Percentiles rank a stretch among this genome's conserved stretches.
Evolutionary conservation across 2,888 invertebrate genomes (phyloP).

Genomic region (Drosophila lacicola): DNA sequence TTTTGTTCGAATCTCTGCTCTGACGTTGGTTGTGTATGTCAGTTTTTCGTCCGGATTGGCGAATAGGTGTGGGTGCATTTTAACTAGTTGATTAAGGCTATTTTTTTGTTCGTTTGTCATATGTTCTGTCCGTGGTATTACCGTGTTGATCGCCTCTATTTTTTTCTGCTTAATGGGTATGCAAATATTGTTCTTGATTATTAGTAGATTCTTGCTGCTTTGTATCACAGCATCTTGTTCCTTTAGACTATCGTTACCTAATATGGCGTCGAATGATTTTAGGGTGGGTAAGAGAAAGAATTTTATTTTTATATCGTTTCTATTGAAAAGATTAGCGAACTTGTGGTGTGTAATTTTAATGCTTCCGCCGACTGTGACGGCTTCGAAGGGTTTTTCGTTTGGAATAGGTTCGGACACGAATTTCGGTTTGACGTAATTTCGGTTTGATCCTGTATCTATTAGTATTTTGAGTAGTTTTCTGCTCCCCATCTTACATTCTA

Average conservation of each 20-base stretch:
- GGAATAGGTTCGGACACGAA: not conserved
- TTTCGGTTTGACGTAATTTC: constrained; percentile 6
- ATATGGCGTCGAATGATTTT: constrained; percentile 3
- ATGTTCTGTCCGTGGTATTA: too few species aligned
- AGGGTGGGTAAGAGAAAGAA: constrained; percentile 6
- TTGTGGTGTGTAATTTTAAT: constrained; percentile 10
- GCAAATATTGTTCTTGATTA: constrained; percentile 3
- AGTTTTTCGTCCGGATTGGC: too few species aligned
- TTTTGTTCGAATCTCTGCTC: too few species aligned
- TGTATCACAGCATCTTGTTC: not conserved
- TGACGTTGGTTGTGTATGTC: too few species aligned
- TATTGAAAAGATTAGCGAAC: constrained; percentile 7
- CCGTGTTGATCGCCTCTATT: not conserved
- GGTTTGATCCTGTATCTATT: constrained; percentile 12
- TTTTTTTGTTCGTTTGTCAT: too few species aligned
- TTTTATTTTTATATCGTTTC: not conserved
- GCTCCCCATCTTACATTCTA: not conserved
- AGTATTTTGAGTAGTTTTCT: constrained; percentile 1
- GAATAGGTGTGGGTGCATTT: too few species aligned
- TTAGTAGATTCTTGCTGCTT: not conserved
- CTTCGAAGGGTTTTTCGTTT: not conserved
- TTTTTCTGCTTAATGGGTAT: constrained; percentile 1
- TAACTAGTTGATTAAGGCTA: too few species aligned
- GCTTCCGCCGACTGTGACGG: constrained; percentile 2
- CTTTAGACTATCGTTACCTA: not conserved